Conservation (phyloP, 2,113 vertebrate species). For the Ancistrus triradiatus region DNA sequence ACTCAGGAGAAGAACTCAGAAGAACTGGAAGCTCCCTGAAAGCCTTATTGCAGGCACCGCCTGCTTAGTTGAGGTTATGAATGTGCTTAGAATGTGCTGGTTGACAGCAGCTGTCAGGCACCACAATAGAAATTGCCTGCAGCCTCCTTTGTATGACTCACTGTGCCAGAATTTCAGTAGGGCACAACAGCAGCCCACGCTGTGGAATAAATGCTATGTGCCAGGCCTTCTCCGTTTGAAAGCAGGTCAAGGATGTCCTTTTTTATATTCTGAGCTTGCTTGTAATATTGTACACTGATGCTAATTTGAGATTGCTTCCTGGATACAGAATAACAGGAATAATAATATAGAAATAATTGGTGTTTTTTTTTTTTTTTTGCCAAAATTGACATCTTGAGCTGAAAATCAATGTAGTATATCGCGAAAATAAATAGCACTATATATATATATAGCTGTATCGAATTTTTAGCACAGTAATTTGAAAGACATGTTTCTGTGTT, state of each 20-base stretch:
- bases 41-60: not conserved
- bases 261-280: too few species aligned
- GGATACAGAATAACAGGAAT: too few species aligned
- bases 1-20: not conserved
- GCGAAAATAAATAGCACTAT: too few species aligned
- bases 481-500: too few species aligned
- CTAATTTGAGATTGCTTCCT: too few species aligned
- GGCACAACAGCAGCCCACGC: not conserved
- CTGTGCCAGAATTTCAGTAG: not conserved
- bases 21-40: slow-evolving; percentile 4
- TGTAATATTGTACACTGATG: too few species aligned
- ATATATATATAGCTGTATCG: too few species aligned
- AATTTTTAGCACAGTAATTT: too few species aligned
- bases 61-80: not conserved
- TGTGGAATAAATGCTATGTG: not conserved
- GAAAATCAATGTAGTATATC: too few species aligned
- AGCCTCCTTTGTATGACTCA: slow-evolving; percentile 27
- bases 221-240: not conserved
- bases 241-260: slow-evolving; percentile 1
- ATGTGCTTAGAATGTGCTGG: not conserved
- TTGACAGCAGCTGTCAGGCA: slow-evolving; percentile 28
- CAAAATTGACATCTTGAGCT: too few species aligned
- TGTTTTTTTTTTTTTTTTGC: too few species aligned
- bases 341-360: too few species aligned
- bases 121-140: not conserved